Percentiles rank a stretch among this genome's conserved stretches.
phyloP scores from a whole-genome alignment of 2,797 vertebrate species.

The Lateolabrax maculatus region DNA sequence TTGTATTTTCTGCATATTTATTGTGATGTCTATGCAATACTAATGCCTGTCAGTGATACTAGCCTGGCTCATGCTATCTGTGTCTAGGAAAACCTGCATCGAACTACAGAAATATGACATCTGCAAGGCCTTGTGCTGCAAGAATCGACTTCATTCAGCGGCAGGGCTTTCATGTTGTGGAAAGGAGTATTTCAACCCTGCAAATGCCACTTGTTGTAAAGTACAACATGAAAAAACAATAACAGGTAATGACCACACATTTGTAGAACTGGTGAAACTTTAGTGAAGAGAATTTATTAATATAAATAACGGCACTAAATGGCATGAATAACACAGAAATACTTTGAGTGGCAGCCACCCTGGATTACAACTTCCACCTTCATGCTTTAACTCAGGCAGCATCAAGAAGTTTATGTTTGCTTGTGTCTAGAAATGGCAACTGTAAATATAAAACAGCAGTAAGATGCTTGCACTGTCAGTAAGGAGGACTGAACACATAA shows the following conservation, averaged over 20 bases:
- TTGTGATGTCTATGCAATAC: background rate
- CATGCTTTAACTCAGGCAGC: background rate
- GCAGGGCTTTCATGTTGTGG: slow-evolving; percentile 36
- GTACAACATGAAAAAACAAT: background rate
- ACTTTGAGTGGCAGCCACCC: too few relatives aligned
- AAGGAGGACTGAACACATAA: background rate
- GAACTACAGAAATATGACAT: background rate
- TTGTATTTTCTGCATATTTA: background rate
- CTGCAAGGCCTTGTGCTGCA: background rate
- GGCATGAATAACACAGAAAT: background rate
- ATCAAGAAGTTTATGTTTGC: background rate
- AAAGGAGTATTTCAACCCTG: slow-evolving; percentile 8
- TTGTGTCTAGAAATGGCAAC: too few relatives aligned
- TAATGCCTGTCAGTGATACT: background rate
- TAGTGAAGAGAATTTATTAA: background rate
- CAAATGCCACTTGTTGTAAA: slow-evolving; percentile 49
- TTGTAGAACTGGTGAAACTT: background rate
- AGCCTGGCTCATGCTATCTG: background rate
- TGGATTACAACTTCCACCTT: background rate
- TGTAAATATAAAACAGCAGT: background rate
- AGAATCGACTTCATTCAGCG: background rate
- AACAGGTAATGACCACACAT: slow-evolving; percentile 26
- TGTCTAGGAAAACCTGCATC: slow-evolving; percentile 14
- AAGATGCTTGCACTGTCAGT: background rate
- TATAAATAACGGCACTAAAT: background rate